phyloP scores from a whole-genome alignment of 2,888 invertebrate species.

The Ectemnius cavifrons region DNA sequence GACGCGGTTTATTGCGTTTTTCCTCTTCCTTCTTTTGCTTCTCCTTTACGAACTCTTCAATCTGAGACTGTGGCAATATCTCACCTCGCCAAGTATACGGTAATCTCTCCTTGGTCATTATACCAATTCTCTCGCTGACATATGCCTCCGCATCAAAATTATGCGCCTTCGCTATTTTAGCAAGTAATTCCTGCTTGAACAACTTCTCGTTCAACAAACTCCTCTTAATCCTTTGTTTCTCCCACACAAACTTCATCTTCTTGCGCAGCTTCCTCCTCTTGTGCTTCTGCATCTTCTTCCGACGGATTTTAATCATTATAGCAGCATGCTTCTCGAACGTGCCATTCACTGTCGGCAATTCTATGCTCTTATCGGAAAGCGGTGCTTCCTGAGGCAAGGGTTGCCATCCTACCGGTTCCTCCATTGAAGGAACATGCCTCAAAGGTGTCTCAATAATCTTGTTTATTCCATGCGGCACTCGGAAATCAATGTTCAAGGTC shows the following conservation, averaged over 20 bases:
- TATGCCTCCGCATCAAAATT: constrained; percentile 87
- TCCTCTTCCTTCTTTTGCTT: constrained; percentile 77
- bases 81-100: constrained; percentile 82
- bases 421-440: constrained; percentile 57
- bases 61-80: constrained; percentile 83
- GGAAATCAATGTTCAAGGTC: constrained; percentile 62
- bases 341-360: constrained; percentile 74
- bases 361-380: constrained; percentile 79
- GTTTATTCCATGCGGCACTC: constrained; percentile 47
- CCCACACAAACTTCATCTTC: constrained; percentile 88
- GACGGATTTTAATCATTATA: constrained; percentile 87
- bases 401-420: constrained; percentile 61
- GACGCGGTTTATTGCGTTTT: constrained; percentile 48
- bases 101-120: constrained; percentile 82
- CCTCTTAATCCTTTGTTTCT: constrained; percentile 84
- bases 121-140: constrained; percentile 82
- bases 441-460: constrained; percentile 67
- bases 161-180: constrained; percentile 86
- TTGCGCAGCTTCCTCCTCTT: constrained; percentile 89
- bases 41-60: constrained; percentile 84
- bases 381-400: constrained; percentile 71
- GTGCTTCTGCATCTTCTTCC: constrained; percentile 93
- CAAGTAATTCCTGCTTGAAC: constrained; percentile 86
- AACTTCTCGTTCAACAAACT: constrained; percentile 87
- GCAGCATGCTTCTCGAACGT: constrained; percentile 84